Evolutionary conservation across 1,140 invertebrate species (phyloP).

Genomic region (Euglossa dilemma): DNA sequence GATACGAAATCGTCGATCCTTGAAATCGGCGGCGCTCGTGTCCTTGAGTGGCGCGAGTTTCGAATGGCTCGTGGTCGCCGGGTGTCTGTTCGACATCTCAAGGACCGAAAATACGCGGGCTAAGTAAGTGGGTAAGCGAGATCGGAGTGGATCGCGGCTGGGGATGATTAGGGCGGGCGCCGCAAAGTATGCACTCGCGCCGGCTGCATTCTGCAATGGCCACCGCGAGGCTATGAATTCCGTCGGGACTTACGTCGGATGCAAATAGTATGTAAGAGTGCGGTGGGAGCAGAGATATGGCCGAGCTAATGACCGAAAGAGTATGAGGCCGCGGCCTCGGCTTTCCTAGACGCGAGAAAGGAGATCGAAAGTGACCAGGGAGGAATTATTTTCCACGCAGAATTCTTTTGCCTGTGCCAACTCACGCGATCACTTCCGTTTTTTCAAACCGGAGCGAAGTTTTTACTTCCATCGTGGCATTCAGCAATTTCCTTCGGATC

Average conservation of each 20-base stretch:
- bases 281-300: conserved; percentile 60
- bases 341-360: conserved; percentile 65
- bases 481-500: too few relatives aligned
- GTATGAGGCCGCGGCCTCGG: conserved; percentile 67
- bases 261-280: conserved; percentile 67
- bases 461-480: too few relatives aligned
- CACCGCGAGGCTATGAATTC: conserved; percentile 62
- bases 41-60: background rate
- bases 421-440: background rate
- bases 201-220: conserved; percentile 59
- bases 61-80: background rate
- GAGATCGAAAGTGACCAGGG: conserved; percentile 51
- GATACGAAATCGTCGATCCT: conserved; percentile 2
- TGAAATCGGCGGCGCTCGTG: background rate
- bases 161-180: conserved; percentile 68
- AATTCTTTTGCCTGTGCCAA: background rate
- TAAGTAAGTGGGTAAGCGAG: conserved; percentile 60
- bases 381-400: conserved; percentile 34
- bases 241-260: conserved; percentile 67
- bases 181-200: conserved; percentile 61
- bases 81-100: conserved; percentile 15
- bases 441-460: too few relatives aligned
- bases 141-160: conserved; percentile 34
- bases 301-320: conserved; percentile 68
- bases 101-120: conserved; percentile 35